Base-by-base conservation (phyloP, 2,888 invertebrate species). In the Drosophila anceps region DNA sequence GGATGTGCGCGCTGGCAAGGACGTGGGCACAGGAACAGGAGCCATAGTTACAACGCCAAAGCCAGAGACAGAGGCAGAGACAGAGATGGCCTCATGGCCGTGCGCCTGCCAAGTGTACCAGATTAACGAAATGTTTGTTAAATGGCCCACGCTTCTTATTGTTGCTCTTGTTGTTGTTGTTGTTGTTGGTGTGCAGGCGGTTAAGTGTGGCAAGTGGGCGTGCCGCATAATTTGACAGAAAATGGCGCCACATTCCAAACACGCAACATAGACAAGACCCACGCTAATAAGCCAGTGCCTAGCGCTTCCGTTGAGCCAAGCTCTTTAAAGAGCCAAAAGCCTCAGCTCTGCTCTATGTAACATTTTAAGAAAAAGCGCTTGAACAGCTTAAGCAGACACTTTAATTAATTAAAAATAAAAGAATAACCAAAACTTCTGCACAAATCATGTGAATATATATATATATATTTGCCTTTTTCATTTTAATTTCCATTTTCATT, bases 101-200 rank as follows among this genome's bases (percentile, higher is more conserved):
- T 82, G 83, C 66, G 81, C 57, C 80, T 78, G 84, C 74, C 84
- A 87, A 85, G 84, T 84, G 84, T 89, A 82, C 82, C 87, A 89
- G 85, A 84, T 86, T 86, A 86, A 84, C 84, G 79, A 75, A 86
- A 85, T 85, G 84, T 86, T 88, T 86, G 84, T 86, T 85, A 85
- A 85, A 85, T 88, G 88, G 88, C 70, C 71, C 84, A 76, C 63
- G 79, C 27, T 54, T 29, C 15, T 8, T 39, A 24, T 39, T 53
- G 35, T 37, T 53, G 51, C 20, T n/a, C n/a, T n/a, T n/a, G n/a
- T n/a, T 33, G 33, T 24, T 53, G 69, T 59, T 64, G 59, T 20
- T 54, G 70, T 57, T 64, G 62, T 15, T 55, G 70, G 29, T 33
- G 53, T 31, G 12, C 18, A 31, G 48, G 37, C 37, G 54, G 13